Evolutionary conservation across 2,888 invertebrate genomes (phyloP), one percentile per base, ranked within the genome.

Genomic region (Shargacucullia verbasci): DNA sequence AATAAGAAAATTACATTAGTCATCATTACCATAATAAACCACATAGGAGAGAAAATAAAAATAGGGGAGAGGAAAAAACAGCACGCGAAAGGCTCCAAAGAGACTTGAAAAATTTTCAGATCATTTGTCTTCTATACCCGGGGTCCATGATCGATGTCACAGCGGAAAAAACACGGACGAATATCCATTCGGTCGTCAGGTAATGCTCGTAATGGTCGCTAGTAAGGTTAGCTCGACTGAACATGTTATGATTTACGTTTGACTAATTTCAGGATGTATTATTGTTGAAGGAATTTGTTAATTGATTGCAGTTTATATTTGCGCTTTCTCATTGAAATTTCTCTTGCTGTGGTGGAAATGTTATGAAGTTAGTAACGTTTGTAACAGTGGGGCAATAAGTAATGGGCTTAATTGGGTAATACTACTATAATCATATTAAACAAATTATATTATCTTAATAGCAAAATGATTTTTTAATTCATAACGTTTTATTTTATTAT

Each of bases 111-210:
- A 73, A 69, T 67, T 74, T 64, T 71, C 80, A 73, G 76, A 70
- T 73, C 80, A 82, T 83, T 84, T 83, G 74, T 84, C 80, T 80
- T 75, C 60, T 67, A 73, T 73, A 69, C 62, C 69, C 59, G 50
- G 62, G 71, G 13, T 39, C 64, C 70, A 77, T 81, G 81, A 83
- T 81, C 66, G 80, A 83, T 80, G 80, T 73, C 61, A 71, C 59
- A 57, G 53, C 59, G 69, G 74, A 72, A 81, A 79, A 83, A 83
- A 80, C 76, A 77, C 60, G 74, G 62, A 27, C 10, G 59, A 68
- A 68, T 68, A 72, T 61, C 35, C 57, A 48, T 40, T 39, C 54
- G 44, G 62, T 55, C 59, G 59, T 63, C 80, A 78, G 78, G 77
- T 79, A 73, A 73, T 73, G 72, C 46, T 39, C n/a, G 27, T 12